Conservation (phyloP, 2,888 invertebrate species). For the Blastobasis lacticolella region DNA sequence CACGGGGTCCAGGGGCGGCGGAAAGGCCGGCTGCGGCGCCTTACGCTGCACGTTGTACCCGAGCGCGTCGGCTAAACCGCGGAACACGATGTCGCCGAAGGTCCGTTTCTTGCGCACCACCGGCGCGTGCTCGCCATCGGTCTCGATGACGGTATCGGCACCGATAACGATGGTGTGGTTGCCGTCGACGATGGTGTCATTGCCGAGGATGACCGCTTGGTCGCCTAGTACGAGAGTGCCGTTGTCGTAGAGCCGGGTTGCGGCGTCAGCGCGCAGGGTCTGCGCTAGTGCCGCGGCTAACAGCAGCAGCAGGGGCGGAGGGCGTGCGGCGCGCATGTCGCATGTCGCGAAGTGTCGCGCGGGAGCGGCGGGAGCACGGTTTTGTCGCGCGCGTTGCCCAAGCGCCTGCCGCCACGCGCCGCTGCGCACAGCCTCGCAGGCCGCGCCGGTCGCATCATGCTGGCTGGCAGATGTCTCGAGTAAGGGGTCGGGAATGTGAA, state of each 20-base stretch:
- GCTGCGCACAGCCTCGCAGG: background rate
- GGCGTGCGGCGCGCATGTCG: conserved; percentile 55
- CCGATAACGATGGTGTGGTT: conserved; percentile 17
- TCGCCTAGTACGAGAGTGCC: conserved; percentile 24
- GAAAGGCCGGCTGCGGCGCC: conserved; percentile 48
- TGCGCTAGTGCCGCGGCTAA: conserved; percentile 16
- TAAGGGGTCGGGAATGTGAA: too few species aligned
- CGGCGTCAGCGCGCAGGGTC: conserved; percentile 16
- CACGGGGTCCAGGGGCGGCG: conserved; percentile 60
- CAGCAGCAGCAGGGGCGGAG: conserved; percentile 29
- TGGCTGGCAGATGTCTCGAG: too few species aligned
- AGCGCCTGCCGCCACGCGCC: conserved; percentile 19
- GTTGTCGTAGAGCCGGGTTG: conserved; percentile 18
- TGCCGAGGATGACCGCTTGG: conserved; percentile 12
- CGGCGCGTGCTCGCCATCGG: conserved; percentile 33
- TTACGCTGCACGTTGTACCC: conserved; percentile 59
- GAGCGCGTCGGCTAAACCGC: conserved; percentile 65
- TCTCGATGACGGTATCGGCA: conserved; percentile 17
- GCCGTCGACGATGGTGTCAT: conserved; percentile 17
- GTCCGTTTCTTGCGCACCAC: conserved; percentile 65
- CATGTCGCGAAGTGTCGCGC: conserved; percentile 45
- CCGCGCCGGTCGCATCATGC: too few species aligned
- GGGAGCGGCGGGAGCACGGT: conserved; percentile 43
- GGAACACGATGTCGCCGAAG: conserved; percentile 66
- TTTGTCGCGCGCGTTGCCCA: conserved; percentile 59